phyloP scores from a whole-genome alignment of 2,888 invertebrate genomes.

The Dione vanillae region DNA sequence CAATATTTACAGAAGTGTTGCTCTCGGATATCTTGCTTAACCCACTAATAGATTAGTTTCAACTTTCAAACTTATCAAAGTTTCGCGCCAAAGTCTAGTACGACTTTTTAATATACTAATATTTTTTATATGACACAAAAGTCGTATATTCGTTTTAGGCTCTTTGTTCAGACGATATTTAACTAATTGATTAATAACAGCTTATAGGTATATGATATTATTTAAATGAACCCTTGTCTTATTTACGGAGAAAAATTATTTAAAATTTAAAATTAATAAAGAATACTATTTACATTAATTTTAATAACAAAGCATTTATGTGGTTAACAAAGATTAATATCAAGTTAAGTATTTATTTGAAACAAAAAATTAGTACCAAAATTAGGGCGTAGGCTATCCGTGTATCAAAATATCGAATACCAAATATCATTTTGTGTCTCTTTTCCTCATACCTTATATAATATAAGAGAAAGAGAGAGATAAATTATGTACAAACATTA shows the following conservation, averaged over 20 bases:
- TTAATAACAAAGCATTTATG: neutral
- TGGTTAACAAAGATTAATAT: neutral
- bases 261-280: neutral
- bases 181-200: too few relatives aligned
- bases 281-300: neutral
- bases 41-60: neutral
- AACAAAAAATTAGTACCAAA: conserved; percentile 14
- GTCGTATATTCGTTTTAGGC: neutral
- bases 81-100: conserved; percentile 17
- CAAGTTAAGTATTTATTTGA: neutral
- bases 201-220: too few relatives aligned
- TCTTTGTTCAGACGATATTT: neutral
- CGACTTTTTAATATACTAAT: neutral
- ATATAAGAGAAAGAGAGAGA: conserved; percentile 25
- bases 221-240: too few relatives aligned
- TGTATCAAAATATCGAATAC: conserved; percentile 31
- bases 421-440: conserved; percentile 25
- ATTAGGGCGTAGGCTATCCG: conserved; percentile 28
- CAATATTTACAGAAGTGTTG: neutral
- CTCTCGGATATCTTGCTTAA: neutral
- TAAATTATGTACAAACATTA: conserved; percentile 18
- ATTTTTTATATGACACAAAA: neutral
- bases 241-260: too few relatives aligned
- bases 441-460: conserved; percentile 1
- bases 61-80: conserved; percentile 13